phyloP scores from a whole-genome alignment of 2,888 invertebrate species.

The Heterodera filipjevi region DNA sequence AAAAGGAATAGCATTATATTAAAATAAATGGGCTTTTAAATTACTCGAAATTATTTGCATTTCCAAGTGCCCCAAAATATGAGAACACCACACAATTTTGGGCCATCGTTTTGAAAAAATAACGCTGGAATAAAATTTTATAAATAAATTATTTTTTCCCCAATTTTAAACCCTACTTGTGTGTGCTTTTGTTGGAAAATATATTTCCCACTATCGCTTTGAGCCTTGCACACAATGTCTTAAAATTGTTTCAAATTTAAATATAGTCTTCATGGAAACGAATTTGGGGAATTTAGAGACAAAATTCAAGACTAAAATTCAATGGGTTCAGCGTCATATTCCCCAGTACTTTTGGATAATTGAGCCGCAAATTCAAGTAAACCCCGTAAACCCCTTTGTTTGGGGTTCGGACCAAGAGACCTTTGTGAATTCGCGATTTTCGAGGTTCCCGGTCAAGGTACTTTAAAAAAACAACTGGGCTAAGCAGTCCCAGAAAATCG shows the following conservation, averaged over 20 bases:
- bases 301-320: background rate
- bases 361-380: too few species aligned
- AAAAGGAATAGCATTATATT: background rate
- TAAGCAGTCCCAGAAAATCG: too few species aligned
- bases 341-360: too few species aligned
- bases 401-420: too few species aligned
- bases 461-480: too few species aligned
- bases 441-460: too few species aligned
- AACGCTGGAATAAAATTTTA: slow-evolving; percentile 38
- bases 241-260: slow-evolving; percentile 10
- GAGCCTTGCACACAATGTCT: slow-evolving; percentile 53
- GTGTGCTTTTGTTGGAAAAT: slow-evolving; percentile 54
- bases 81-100: slow-evolving; percentile 63
- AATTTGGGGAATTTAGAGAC: background rate
- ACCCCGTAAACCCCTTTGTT: too few species aligned
- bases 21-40: background rate
- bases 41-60: slow-evolving; percentile 60
- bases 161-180: slow-evolving; percentile 40
- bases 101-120: slow-evolving; percentile 56
- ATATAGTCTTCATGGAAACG: too few species aligned
- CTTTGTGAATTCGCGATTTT: too few species aligned
- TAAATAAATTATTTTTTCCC: background rate
- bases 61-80: slow-evolving; percentile 61
- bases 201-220: slow-evolving; percentile 62
- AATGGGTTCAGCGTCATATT: too few species aligned